phyloP scores from a whole-genome alignment of 2,113 vertebrate species.

The Dendrocopos noguchii region DNA sequence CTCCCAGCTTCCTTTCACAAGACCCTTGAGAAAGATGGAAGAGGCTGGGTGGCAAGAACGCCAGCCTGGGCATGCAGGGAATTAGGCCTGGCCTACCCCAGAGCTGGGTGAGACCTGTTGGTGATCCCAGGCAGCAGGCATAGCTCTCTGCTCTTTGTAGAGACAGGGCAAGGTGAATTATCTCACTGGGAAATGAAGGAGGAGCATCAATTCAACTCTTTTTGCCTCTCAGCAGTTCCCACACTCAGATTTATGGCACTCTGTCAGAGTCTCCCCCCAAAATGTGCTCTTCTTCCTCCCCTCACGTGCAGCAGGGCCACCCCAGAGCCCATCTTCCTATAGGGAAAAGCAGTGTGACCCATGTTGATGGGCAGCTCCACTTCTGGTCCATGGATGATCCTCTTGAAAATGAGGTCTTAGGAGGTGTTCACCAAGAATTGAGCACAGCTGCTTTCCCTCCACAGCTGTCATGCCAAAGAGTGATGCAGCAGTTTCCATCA shows the following conservation, averaged over 20 bases:
- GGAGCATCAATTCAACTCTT: neutral
- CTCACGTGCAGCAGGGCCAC: accelerated
- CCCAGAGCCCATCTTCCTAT: neutral
- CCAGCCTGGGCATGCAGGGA: neutral
- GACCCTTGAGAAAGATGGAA: neutral
- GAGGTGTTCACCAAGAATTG: neutral
- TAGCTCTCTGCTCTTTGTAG: neutral
- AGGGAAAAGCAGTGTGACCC: neutral
- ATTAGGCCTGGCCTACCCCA: neutral
- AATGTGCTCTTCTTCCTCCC: neutral
- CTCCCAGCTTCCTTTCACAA: neutral
- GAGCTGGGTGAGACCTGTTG: neutral
- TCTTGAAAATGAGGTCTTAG: constrained; percentile 7
- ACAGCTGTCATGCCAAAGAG: neutral
- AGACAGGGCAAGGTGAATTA: neutral
- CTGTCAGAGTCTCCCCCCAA: neutral
- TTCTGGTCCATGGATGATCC: neutral
- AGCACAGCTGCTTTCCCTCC: neutral
- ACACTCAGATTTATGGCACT: neutral
- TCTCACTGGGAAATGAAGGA: neutral
- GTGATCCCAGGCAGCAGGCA: neutral
- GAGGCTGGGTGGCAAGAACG: neutral
- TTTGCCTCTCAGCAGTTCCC: neutral
- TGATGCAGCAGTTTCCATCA: neutral
- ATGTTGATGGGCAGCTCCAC: neutral